Conservation (phyloP, 2,888 invertebrate genomes). For the Altica lythri region DNA sequence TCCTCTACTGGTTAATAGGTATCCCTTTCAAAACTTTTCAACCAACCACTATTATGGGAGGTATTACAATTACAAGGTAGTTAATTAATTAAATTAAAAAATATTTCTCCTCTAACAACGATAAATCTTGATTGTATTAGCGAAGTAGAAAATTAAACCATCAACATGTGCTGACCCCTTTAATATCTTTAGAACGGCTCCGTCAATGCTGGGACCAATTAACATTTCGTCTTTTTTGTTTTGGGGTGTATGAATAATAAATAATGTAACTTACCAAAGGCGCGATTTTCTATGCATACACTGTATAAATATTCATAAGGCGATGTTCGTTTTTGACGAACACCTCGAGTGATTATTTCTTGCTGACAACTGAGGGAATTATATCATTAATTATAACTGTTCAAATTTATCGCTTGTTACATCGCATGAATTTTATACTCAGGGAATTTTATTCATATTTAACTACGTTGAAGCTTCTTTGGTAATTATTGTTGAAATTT, state of each 20-base stretch:
- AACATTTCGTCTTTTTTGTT: conserved; percentile 42
- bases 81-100: too few species aligned
- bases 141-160: too few species aligned
- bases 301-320: conserved; percentile 55
- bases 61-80: too few species aligned
- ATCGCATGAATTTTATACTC: conserved; percentile 9
- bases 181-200: not conserved
- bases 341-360: conserved; percentile 53
- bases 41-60: too few species aligned
- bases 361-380: conserved; percentile 46
- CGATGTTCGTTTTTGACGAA: conserved; percentile 50
- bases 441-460: too few species aligned
- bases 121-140: too few species aligned
- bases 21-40: too few species aligned
- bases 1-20: too few species aligned
- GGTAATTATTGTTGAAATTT: too few species aligned
- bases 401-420: conserved; percentile 16
- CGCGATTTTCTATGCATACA: conserved; percentile 53
- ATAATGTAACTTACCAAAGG: conserved; percentile 52
- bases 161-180: too few species aligned
- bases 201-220: conserved; percentile 41
- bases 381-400: conserved; percentile 30
- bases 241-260: conserved; percentile 30
- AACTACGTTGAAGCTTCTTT: too few species aligned
- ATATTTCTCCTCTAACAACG: too few species aligned